These are phyloP conservation scores for Patagioenas fasciata DNA, from an alignment of 2,113 vertebrate genomes.

Conservation along the genomic window DNA sequence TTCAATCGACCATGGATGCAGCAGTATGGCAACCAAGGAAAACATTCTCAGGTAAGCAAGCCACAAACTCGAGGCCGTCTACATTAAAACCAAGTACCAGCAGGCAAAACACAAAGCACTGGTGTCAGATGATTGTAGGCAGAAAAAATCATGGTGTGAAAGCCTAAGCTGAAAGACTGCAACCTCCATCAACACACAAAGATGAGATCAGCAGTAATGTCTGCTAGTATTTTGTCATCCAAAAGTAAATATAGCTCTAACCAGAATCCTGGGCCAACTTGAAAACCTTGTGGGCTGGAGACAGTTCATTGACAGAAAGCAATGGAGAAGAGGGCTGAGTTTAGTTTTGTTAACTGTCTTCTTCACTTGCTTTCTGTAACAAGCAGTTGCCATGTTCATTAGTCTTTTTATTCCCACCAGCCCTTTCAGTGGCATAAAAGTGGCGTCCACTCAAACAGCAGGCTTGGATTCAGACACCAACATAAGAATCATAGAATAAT, in stretches of 20 bases:
- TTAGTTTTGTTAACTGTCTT: background rate
- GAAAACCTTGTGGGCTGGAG: background rate
- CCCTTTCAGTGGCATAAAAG: background rate
- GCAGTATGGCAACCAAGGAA: background rate
- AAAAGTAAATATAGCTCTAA: background rate
- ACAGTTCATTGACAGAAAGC: background rate
- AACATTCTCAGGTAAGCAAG: background rate
- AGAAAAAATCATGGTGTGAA: background rate
- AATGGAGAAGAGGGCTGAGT: background rate
- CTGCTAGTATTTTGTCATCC: background rate
- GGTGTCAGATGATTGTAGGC: background rate
- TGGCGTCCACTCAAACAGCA: background rate
- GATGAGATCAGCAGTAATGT: background rate
- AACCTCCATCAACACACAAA: background rate
- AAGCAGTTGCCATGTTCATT: background rate
- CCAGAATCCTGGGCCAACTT: background rate
- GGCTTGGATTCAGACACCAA: background rate
- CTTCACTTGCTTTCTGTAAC: background rate
- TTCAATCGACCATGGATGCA: background rate
- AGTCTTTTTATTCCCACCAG: background rate
- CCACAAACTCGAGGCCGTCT: background rate
- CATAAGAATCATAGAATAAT: background rate
- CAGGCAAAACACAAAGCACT: background rate
- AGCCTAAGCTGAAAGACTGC: background rate
- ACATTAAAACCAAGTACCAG: background rate